Conservation (phyloP, 2,888 invertebrate species). For the Drosophila neoperkinsi region DNA sequence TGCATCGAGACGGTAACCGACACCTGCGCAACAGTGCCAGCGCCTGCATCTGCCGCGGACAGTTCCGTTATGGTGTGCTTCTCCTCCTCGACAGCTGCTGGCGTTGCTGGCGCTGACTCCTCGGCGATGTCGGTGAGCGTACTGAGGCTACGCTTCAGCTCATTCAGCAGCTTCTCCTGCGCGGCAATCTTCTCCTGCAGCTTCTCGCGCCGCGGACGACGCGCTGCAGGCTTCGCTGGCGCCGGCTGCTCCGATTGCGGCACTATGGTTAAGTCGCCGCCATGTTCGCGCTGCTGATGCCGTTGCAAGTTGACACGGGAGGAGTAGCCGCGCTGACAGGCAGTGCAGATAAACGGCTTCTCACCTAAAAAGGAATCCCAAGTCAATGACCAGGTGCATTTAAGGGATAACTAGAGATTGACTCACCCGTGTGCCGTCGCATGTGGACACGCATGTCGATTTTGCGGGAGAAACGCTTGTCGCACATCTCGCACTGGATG, state of each 20-base stretch:
- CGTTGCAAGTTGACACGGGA: conserved; percentile 81
- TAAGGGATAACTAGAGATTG: too few relatives aligned
- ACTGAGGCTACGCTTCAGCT: conserved; percentile 63
- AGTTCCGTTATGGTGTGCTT: conserved; percentile 40
- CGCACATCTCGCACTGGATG: conserved; percentile 82
- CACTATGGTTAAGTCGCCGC: not conserved
- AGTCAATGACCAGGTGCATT: not conserved
- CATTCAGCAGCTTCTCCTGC: conserved; percentile 70
- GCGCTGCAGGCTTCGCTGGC: conserved; percentile 47
- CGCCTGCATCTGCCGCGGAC: conserved; percentile 58
- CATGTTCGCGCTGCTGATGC: conserved; percentile 82
- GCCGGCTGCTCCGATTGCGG: not conserved
- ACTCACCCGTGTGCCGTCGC: conserved; percentile 81
- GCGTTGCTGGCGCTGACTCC: conserved; percentile 39
- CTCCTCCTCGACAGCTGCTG: conserved; percentile 8
- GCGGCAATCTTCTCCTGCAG: conserved; percentile 68
- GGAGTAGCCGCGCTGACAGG: conserved; percentile 81
- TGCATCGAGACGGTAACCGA: conserved; percentile 82
- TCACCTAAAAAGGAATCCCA: conserved; percentile 62
- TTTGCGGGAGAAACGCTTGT: conserved; percentile 82
- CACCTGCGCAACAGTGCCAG: conserved; percentile 51
- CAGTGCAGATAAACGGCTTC: conserved; percentile 80
- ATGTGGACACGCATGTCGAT: conserved; percentile 83
- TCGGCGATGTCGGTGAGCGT: conserved; percentile 51
- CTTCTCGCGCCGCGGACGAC: conserved; percentile 66